Base-by-base conservation (phyloP, 2,797 vertebrate genomes). In the Zalophus californianus region DNA sequence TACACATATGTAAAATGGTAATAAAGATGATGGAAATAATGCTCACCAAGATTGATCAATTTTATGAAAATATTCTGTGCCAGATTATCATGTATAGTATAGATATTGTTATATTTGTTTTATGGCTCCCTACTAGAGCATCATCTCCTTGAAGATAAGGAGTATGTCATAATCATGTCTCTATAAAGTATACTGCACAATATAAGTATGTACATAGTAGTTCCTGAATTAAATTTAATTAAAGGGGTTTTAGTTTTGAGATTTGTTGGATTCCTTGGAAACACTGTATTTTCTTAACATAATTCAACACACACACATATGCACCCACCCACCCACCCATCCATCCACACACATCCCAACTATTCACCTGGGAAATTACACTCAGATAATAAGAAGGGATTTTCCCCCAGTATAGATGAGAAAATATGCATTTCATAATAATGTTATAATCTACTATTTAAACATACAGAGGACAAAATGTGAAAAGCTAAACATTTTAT, bases 401-500 rank as follows among this genome's bases (percentile, higher is more conserved):
- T 90, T 88, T 15, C 13, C 38, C 14, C 2, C 5, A 38, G 7
- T 54, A 18, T 29, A 2, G 8, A 72, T 78, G 32, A 90, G 4
- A 87, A 8, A 52, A 48, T 62, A 32, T 14, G 0, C 0, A 85
- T 68, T 94, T 94, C 11, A 82, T 94, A 96, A 58, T 60, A 88
- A 38, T 15, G 1, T 90, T 93, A 68, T 2, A 96, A 94, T 68
- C 12, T 86, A 94, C 6, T 93, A 95, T 14, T 75, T 78, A 18
- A 90, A 75, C 77, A 75, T 90, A 79, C 96, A 27, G 4, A 96
- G 13, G 20, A 44, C 4, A 88, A 2, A 56, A 92, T 86, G 64
- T 27, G 54, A 86, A 85, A 98, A 97, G 35, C 25, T 60, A 91
- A 92, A 87, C 96, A 73, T 88, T 98, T 96, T 98, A 98, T 95